Percentiles rank a stretch among this genome's conserved stretches.
These are phyloP conservation scores for Apteryx owenii DNA, from an alignment of 2,113 vertebrate species.

Conservation along the genomic window DNA sequence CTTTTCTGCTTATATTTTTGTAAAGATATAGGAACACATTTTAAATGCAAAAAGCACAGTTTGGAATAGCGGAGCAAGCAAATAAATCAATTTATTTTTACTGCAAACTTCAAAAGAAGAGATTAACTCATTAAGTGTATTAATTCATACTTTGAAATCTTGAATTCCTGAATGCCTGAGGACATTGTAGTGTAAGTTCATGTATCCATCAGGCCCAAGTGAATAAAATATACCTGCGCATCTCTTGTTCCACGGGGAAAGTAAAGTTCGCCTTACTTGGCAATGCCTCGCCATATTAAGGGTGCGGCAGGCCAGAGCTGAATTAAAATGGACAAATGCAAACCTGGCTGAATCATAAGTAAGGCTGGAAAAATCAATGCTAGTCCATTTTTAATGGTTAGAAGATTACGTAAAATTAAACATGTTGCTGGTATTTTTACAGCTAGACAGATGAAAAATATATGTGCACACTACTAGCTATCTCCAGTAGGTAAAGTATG, in stretches of 20 bases:
- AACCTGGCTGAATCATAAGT: background rate
- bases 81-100: conserved; percentile 33
- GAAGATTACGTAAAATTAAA: conserved; percentile 20
- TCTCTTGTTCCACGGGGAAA: background rate
- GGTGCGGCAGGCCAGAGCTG: background rate
- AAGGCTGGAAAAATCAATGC: conserved; percentile 13
- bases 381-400: background rate
- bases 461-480: background rate
- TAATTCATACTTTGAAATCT: conserved; percentile 14
- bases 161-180: background rate
- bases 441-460: background rate
- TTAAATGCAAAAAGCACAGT: background rate
- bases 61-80: background rate
- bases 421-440: conserved; percentile 1
- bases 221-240: conserved; percentile 3
- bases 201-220: background rate
- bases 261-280: background rate
- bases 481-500: background rate
- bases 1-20: background rate
- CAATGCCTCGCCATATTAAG: background rate
- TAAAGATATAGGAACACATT: background rate
- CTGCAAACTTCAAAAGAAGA: background rate
- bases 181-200: background rate
- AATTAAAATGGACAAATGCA: conserved; percentile 19
- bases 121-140: background rate